Conservation (phyloP, 2,113 vertebrate genomes). For the Callionymus lyra region DNA sequence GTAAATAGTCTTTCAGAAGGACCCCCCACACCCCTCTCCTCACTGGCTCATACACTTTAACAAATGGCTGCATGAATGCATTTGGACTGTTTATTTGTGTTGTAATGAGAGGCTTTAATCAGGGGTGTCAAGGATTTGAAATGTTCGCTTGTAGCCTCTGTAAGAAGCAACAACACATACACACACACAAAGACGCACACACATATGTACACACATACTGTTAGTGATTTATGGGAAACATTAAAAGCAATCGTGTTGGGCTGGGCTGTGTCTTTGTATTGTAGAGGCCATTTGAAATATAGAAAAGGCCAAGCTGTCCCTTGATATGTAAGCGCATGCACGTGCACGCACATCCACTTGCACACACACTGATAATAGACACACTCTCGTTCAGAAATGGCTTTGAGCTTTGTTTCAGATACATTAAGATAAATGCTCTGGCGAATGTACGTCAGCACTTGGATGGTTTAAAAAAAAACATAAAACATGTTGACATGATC, state of each 20-base stretch:
- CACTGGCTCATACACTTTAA: constrained; percentile 31
- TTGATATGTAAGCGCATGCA: constrained; percentile 25
- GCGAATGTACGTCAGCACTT: too few species aligned
- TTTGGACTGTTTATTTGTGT: constrained; percentile 55
- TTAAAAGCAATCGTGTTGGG: constrained; percentile 63
- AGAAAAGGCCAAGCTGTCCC: constrained; percentile 33
- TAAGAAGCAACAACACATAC: constrained; percentile 3
- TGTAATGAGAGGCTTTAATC: constrained; percentile 62
- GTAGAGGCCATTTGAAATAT: constrained; percentile 52
- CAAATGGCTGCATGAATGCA: constrained; percentile 40
- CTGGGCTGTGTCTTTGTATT: constrained; percentile 42
- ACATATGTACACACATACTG: constrained; percentile 5
- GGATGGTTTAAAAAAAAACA: too few species aligned
- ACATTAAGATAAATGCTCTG: too few species aligned
- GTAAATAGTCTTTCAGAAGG: constrained; percentile 39
- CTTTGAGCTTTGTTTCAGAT: neutral
- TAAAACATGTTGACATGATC: too few species aligned
- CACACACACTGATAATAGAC: constrained; percentile 2
- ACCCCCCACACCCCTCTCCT: constrained; percentile 8
- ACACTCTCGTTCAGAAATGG: neutral
- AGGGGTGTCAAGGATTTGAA: constrained; percentile 45
- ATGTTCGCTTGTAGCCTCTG: constrained; percentile 29
- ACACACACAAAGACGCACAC: constrained; percentile 1
- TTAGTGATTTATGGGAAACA: constrained; percentile 63
- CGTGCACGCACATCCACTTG: constrained; percentile 4